Base-by-base conservation (phyloP, 2,888 invertebrate genomes). In the Therioaphis trifolii region DNA sequence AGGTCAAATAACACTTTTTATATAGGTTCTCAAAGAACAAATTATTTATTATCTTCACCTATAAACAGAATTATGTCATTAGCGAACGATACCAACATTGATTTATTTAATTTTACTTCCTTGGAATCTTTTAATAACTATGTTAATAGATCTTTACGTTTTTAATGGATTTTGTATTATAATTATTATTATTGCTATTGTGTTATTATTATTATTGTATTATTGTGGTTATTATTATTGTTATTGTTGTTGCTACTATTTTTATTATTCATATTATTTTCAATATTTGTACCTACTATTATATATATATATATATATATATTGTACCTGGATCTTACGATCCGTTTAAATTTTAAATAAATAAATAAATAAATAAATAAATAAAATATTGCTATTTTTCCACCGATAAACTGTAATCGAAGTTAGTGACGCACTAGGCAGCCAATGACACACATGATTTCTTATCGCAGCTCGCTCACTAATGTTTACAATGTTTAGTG, bases 71-170 rank as follows among this genome's bases (percentile, higher is more conserved):
- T 66, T 1, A 68, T 68, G 40, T 40, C 12, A 40, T 21, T 68
- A 68, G 40, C 40, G 7, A 43, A 68, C 15, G 4, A 68, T 18
- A 21, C 12, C 3, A 43, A 68, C 4, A 40, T 43, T 0, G 40
- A 43, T 27, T 40, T 68, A 14, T 68, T 68, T 40, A 68, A 68
- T 12, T 68, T 68, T 40, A 68, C n/a, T 40, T 68, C 12, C 21
- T 5, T 43, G 2, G 21, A 43, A 68, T 40, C 12, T 21, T 68
- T 40, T 40, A 40, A 40, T 21, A 21, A 40, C 21, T 68, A 40
- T 68, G 68, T 43, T 3, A 40, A 40, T 40, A 40, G 4, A 68
- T 12, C 21, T 12, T 68, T 68, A 12, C 40, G 29, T 66, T 11
- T 49, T 49, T 1, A 49, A 49, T 49, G 49, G 4, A 46, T 46